Evolutionary conservation across 2,888 invertebrate species (phyloP).

Genomic region (Dugesia japonica): DNA sequence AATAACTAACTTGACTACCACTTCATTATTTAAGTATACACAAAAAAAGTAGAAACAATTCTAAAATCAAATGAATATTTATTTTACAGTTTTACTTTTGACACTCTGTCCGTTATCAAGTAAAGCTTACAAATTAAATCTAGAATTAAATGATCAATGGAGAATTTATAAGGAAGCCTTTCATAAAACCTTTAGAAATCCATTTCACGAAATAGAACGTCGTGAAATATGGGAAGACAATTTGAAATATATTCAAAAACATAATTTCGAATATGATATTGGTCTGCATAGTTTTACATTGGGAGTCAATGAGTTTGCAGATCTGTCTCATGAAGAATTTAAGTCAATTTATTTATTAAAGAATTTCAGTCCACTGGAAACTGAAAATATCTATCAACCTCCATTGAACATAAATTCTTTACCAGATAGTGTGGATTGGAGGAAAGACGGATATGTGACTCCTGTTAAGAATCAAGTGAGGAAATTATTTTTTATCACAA

Average conservation of each 20-base stretch:
- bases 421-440: neutral
- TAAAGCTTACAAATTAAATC: too few species aligned
- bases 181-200: neutral
- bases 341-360: neutral
- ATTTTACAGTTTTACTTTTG: too few species aligned
- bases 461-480: neutral
- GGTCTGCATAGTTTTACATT: neutral
- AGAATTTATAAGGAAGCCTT: neutral
- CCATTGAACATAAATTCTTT: neutral
- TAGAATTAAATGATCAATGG: neutral
- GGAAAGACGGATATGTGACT: neutral
- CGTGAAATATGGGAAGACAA: neutral
- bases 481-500: neutral
- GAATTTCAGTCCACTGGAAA: neutral
- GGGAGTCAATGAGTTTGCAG: neutral
- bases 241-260: neutral
- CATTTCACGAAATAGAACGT: neutral
- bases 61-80: too few species aligned
- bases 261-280: neutral
- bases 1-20: too few species aligned
- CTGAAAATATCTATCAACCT: neutral
- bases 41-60: too few species aligned
- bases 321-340: constrained; percentile 7
- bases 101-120: too few species aligned
- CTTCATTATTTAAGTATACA: too few species aligned